Percentiles rank a stretch among this genome's conserved stretches.
phyloP scores from a whole-genome alignment of 1,140 invertebrate species.

The Drosophila biarmipes region DNA sequence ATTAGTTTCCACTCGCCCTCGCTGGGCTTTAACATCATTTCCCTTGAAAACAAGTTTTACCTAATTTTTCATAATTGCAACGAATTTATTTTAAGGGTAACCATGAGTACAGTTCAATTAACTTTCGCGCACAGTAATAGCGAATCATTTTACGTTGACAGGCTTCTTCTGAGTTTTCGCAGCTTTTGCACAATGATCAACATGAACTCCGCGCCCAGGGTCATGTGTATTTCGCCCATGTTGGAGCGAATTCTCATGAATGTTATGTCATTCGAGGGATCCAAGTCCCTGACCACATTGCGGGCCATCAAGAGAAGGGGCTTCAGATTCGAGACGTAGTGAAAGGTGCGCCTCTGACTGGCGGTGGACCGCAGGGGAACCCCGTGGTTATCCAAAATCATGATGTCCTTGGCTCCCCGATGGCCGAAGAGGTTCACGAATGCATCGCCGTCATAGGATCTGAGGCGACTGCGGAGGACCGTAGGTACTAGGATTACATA shows the following conservation, averaged over 20 bases:
- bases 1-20: background rate
- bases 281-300: constrained; percentile 90
- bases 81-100: constrained; percentile 16
- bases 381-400: constrained; percentile 53
- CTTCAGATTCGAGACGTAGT: constrained; percentile 23
- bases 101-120: background rate
- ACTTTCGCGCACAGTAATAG: background rate
- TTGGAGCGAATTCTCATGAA: constrained; percentile 94
- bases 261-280: constrained; percentile 92
- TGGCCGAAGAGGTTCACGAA: constrained; percentile 45
- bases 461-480: constrained; percentile 1
- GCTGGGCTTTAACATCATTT: constrained; percentile 14
- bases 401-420: constrained; percentile 49
- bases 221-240: constrained; percentile 89
- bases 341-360: constrained; percentile 26
- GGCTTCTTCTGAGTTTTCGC: background rate
- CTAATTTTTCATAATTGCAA: constrained; percentile 17
- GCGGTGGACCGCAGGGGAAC: constrained; percentile 48
- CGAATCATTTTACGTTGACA: background rate
- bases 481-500: background rate
- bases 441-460: constrained; percentile 51
- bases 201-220: constrained; percentile 38
- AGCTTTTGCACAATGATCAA: constrained; percentile 49
- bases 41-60: constrained; percentile 6
- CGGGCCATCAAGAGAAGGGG: constrained; percentile 89